Percentiles rank a stretch among this genome's conserved stretches.
phyloP scores from a whole-genome alignment of 2,888 invertebrate species.

The Papilio demoleus region DNA sequence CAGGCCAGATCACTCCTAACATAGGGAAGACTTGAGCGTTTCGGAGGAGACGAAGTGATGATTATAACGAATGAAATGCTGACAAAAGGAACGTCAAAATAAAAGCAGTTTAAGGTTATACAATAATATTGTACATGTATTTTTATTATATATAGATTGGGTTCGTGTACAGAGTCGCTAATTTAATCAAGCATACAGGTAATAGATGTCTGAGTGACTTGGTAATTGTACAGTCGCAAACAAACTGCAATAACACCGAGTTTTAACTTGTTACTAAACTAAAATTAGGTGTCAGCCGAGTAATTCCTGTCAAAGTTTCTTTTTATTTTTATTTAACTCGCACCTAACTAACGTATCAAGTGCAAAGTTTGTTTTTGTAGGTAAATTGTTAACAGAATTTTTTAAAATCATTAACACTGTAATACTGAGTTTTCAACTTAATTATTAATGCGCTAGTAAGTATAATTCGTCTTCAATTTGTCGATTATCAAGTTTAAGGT shows the following conservation, averaged over 20 bases:
- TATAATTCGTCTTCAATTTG: too few relatives aligned
- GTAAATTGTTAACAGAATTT: background rate
- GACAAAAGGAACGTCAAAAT: too few relatives aligned
- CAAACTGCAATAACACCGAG: slow-evolving; percentile 18
- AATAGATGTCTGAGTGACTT: slow-evolving; percentile 13
- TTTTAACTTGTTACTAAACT: slow-evolving; percentile 14
- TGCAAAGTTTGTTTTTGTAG: background rate
- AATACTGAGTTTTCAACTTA: too few relatives aligned
- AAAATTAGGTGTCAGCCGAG: background rate
- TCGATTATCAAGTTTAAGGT: too few relatives aligned
- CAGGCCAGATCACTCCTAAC: too few relatives aligned
- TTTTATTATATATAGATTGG: too few relatives aligned
- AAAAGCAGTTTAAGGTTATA: too few relatives aligned
- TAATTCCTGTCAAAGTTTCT: slow-evolving; percentile 1
- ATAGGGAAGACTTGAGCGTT: too few relatives aligned
- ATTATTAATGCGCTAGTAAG: too few relatives aligned
- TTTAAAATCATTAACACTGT: background rate
- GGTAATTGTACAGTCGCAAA: slow-evolving; percentile 26
- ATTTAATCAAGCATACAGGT: slow-evolving; percentile 18
- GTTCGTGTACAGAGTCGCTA: background rate
- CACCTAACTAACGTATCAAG: background rate
- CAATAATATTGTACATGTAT: too few relatives aligned
- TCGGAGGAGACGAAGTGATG: too few relatives aligned
- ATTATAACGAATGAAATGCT: too few relatives aligned
- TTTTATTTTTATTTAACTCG: background rate